Conservation (phyloP, 2,797 vertebrate genomes). For the Loris lydekkerianus region DNA sequence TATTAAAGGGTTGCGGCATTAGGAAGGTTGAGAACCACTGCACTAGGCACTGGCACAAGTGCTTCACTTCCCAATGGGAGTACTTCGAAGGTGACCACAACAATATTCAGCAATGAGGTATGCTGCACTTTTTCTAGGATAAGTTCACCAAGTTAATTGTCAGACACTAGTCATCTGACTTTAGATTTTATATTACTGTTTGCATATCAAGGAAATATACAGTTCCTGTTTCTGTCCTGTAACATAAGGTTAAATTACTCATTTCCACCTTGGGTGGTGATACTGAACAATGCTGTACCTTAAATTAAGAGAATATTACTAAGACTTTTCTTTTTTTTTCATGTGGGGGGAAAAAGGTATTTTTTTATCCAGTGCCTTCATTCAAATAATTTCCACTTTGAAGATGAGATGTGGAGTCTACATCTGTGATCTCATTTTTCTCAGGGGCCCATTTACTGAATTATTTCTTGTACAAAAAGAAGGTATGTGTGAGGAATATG, state of each 20-base stretch:
- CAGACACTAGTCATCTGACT: neutral
- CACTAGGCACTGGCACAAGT: no score
- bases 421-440: neutral
- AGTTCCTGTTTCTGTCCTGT: neutral
- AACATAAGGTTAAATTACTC: neutral
- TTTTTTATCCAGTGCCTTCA: neutral
- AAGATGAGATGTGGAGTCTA: neutral
- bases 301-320: neutral
- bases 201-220: neutral
- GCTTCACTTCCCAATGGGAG: no score
- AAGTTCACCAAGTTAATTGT: no score
- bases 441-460: neutral
- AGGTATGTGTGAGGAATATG: neutral
- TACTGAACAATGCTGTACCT: neutral
- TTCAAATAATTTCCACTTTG: neutral
- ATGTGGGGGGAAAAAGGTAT: neutral
- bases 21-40: no score
- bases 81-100: no score
- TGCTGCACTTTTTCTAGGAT: no score
- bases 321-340: conserved; percentile 3
- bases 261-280: neutral
- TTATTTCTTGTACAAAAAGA: neutral
- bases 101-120: no score
- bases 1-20: no score
- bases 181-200: conserved; percentile 10